Percentiles rank a stretch among this genome's conserved stretches.
Conservation (phyloP, 2,888 invertebrate genomes). For the Agrochola macilenta region DNA sequence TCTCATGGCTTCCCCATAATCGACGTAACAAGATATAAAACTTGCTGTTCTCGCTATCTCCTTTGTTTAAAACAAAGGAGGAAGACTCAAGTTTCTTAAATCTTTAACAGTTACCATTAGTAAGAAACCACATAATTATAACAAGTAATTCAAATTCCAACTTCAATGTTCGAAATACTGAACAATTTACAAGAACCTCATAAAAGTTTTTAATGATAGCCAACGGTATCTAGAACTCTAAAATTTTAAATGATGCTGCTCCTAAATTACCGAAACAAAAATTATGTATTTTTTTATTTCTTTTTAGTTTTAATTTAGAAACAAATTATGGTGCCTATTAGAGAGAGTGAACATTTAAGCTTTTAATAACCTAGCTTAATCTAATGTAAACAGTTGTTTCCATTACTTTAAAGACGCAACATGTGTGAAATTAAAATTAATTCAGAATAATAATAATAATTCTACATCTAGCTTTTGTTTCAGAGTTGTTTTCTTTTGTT, state of each 20-base stretch:
- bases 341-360: conserved; percentile 29
- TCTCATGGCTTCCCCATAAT: not conserved
- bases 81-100: conserved; percentile 30
- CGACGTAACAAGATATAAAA: conserved; percentile 2
- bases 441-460: conserved; percentile 16
- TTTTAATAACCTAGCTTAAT: conserved; percentile 33
- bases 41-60: not conserved
- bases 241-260: conserved; percentile 73
- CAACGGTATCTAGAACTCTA: conserved; percentile 72
- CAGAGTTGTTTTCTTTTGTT: conserved; percentile 7
- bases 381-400: conserved; percentile 34
- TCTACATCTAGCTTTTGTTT: conserved; percentile 21
- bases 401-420: conserved; percentile 42
- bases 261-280: conserved; percentile 69
- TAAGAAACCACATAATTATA: conserved; percentile 35
- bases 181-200: conserved; percentile 76
- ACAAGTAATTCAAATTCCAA: conserved; percentile 77
- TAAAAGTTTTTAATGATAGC: conserved; percentile 82
- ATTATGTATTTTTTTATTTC: conserved; percentile 36
- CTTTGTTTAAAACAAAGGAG: conserved; percentile 11
- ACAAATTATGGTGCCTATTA: conserved; percentile 40
- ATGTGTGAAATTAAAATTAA: conserved; percentile 44
- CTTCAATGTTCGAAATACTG: conserved; percentile 74
- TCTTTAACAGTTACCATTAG: conserved; percentile 33
- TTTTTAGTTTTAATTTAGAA: conserved; percentile 27